phyloP scores from a whole-genome alignment of 2,113 vertebrate genomes.

The Cinclus cinclus region DNA sequence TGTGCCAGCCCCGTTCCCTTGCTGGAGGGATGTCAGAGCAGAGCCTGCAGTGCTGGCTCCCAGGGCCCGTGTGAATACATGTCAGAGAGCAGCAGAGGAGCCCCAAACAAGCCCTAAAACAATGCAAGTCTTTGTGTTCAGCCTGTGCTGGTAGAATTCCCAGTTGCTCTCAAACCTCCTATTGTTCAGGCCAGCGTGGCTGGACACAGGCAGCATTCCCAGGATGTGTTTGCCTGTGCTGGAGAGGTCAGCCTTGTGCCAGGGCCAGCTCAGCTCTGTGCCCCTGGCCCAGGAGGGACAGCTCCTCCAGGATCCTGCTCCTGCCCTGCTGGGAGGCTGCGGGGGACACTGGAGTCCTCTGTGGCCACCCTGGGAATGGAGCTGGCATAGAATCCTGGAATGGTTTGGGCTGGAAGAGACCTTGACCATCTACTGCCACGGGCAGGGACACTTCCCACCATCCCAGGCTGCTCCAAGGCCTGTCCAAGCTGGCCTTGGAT shows the following conservation, averaged over 20 bases:
- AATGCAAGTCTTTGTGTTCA: neutral
- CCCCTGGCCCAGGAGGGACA: fast-evolving
- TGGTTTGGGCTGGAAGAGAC: neutral
- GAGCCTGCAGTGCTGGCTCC: fast-evolving
- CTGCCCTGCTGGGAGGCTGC: neutral
- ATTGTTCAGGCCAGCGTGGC: neutral
- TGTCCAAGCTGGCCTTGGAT: neutral
- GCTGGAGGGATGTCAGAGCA: neutral
- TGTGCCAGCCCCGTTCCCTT: fast-evolving
- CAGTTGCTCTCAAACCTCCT: neutral
- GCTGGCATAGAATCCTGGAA: neutral
- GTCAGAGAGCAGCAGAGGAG: neutral
- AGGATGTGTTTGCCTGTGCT: neutral
- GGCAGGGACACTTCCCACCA: neutral
- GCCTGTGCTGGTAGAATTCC: neutral
- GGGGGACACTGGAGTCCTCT: fast-evolving
- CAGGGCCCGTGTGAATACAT: fast-evolving
- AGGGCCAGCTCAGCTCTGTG: neutral
- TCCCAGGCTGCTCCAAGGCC: neutral
- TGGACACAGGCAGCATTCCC: neutral
- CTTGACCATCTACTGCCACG: neutral
- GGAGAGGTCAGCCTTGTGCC: neutral
- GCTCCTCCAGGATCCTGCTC: neutral
- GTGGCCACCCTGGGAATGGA: fast-evolving
- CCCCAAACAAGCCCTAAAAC: neutral